Conservation (phyloP, 2,113 vertebrate genomes). For the Sylvilagus bachmani region DNA sequence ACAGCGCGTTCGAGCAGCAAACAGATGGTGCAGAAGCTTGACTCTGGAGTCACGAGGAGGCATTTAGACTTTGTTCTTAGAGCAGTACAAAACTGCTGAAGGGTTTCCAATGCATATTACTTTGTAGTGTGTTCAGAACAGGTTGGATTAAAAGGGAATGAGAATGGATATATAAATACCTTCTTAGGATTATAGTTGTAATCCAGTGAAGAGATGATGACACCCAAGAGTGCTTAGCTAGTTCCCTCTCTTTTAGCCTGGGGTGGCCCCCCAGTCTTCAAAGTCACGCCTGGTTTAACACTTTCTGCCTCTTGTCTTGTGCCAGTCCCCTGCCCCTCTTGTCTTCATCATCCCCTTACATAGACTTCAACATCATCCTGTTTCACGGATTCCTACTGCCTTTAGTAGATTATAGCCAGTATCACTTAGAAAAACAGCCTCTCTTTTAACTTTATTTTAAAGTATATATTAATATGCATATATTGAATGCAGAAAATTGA, state of each 20-base stretch:
- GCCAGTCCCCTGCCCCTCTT: background rate
- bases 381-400: background rate
- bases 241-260: background rate
- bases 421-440: constrained; percentile 40
- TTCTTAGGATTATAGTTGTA: background rate
- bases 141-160: background rate
- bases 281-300: background rate
- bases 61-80: background rate
- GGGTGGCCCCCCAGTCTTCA: background rate
- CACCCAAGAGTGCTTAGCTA: background rate
- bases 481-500: background rate
- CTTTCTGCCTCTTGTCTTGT: background rate
- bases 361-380: background rate
- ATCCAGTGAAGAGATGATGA: background rate
- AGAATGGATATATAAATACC: background rate
- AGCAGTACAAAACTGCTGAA: background rate
- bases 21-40: background rate
- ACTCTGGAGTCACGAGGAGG: background rate
- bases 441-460: constrained; percentile 63
- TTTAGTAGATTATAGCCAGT: background rate
- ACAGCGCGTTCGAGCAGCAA: background rate
- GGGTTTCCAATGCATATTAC: background rate
- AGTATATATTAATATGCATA: constrained; percentile 10
- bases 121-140: constrained; percentile 25
- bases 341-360: background rate